Conservation (phyloP, 2,113 vertebrate species). For the Forbesichthys agassizii region DNA sequence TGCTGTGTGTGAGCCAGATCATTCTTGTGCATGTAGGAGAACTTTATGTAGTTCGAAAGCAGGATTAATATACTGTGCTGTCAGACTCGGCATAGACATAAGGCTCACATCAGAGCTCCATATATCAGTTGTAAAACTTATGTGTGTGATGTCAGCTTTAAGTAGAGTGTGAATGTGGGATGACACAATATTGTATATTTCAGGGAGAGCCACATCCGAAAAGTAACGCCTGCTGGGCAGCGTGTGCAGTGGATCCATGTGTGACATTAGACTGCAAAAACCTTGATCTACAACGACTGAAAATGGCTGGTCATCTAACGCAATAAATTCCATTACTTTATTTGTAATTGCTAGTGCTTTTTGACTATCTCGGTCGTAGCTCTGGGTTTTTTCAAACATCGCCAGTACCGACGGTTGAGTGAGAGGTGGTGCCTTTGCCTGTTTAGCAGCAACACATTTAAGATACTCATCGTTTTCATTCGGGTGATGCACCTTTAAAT, state of each 20-base stretch:
- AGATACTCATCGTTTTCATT: no score
- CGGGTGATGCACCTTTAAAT: background rate
- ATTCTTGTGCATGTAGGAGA: no score
- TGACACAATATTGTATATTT: no score
- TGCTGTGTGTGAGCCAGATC: no score
- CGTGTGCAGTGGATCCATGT: background rate
- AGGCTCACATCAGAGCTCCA: no score
- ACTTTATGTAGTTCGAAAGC: no score
- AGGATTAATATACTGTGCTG: no score
- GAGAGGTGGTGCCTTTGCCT: background rate
- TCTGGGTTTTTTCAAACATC: background rate
- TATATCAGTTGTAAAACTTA: no score
- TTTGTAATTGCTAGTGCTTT: background rate
- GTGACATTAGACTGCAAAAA: background rate
- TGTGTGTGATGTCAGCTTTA: no score
- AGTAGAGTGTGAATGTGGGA: no score
- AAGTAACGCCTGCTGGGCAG: constrained; percentile 5
- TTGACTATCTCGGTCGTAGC: background rate
- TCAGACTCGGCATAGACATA: no score
- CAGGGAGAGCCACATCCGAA: background rate
- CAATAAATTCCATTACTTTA: background rate
- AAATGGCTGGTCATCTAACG: background rate
- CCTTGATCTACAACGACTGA: background rate
- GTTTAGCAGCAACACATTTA: background rate
- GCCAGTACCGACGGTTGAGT: background rate